Percentiles rank a stretch among this genome's conserved stretches.
Evolutionary conservation across 2,797 vertebrate genomes (phyloP).

Genomic region (Sebastolobus alascanus): DNA sequence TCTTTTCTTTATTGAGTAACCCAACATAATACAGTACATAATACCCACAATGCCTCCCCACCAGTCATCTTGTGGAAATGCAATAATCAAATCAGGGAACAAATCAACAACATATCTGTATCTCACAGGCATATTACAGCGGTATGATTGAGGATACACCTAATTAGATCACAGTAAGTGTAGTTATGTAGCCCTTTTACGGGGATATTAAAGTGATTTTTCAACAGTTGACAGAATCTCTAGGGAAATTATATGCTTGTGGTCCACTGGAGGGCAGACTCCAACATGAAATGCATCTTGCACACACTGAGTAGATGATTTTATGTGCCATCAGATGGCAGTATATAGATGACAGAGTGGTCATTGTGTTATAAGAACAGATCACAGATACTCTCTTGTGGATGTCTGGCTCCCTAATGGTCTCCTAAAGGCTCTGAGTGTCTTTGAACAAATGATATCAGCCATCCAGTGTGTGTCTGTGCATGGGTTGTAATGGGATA

Average conservation of each 20-base stretch:
- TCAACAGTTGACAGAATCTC: background rate
- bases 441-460: slow-evolving; percentile 32
- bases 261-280: slow-evolving; percentile 59
- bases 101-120: background rate
- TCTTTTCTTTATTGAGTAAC: background rate
- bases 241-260: background rate
- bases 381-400: slow-evolving; percentile 6
- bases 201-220: slow-evolving; percentile 18
- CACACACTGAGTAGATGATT: background rate
- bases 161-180: background rate
- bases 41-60: background rate
- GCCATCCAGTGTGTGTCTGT: background rate
- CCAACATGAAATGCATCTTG: background rate
- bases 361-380: slow-evolving; percentile 24
- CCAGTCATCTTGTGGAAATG: background rate
- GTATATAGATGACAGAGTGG: background rate
- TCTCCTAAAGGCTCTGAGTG: slow-evolving; percentile 13
- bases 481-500: background rate
- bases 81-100: background rate
- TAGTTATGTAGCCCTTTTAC: background rate
- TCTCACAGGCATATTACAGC: background rate
- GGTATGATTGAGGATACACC: background rate
- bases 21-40: background rate
- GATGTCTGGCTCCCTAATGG: slow-evolving; percentile 14
- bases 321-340: slow-evolving; percentile 34